phyloP scores from a whole-genome alignment of 2,888 invertebrate species.

The Drosophila histrio region DNA sequence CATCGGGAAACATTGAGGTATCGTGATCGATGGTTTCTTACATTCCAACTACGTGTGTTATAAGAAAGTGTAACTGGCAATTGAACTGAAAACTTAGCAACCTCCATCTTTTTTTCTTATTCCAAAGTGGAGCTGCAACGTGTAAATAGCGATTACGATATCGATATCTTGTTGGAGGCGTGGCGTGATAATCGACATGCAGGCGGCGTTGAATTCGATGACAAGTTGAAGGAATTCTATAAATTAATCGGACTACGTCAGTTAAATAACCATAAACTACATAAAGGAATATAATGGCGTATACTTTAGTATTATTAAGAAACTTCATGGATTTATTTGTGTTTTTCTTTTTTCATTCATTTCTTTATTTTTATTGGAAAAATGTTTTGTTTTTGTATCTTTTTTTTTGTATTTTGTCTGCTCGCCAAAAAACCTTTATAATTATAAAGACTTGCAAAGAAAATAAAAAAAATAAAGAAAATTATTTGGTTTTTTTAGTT shows the following conservation, averaged over 20 bases:
- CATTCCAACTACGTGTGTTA: too few relatives aligned
- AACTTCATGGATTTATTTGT: neutral
- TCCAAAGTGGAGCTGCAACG: conserved; percentile 15
- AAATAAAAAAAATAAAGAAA: too few relatives aligned
- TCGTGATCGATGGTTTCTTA: too few relatives aligned
- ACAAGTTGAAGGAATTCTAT: neutral
- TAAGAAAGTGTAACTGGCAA: too few relatives aligned
- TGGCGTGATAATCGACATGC: conserved; percentile 42
- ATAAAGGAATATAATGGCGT: too few relatives aligned
- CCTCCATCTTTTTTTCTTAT: neutral
- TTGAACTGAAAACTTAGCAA: too few relatives aligned
- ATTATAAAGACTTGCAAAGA: conserved; percentile 75
- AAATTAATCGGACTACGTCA: neutral
- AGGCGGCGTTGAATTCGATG: conserved; percentile 35
- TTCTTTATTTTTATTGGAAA: conserved; percentile 71
- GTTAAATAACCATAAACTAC: too few relatives aligned
- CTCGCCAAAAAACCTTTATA: conserved; percentile 65
- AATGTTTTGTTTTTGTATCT: conserved; percentile 47
- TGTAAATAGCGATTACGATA: neutral
- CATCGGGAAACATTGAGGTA: too few relatives aligned
- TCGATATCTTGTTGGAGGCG: neutral
- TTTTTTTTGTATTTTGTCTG: conserved; percentile 47
- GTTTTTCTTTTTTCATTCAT: conserved; percentile 48
- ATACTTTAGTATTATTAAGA: neutral
- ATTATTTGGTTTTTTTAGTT: conserved; percentile 32